Percentiles rank a stretch among this genome's conserved stretches.
phyloP scores from a whole-genome alignment of 2,113 vertebrate genomes.

The Phasianus colchicus region DNA sequence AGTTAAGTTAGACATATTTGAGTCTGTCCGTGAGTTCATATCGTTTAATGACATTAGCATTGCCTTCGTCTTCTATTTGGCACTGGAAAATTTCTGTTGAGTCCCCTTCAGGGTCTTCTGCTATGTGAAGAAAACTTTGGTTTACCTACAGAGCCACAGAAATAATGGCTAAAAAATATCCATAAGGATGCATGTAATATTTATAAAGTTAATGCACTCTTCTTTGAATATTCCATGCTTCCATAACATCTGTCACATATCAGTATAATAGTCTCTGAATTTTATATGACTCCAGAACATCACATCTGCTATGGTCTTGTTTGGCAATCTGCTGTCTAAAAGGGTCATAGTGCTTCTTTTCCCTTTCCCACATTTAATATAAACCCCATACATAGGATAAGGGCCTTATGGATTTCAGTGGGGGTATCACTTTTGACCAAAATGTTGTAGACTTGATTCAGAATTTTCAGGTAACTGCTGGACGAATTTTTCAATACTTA shows the following conservation, averaged over 20 bases:
- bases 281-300: conserved; percentile 29
- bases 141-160: neutral
- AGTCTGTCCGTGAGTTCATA: accelerated
- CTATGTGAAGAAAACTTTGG: neutral
- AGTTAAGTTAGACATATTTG: neutral
- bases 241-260: conserved; percentile 24
- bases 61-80: neutral
- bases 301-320: neutral
- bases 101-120: neutral
- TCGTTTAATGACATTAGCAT: neutral
- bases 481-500: neutral
- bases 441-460: neutral
- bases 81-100: neutral
- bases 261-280: conserved; percentile 43
- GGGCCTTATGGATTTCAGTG: neutral
- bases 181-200: conserved; percentile 38
- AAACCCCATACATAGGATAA: neutral
- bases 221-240: conserved; percentile 12
- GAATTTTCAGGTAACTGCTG: neutral
- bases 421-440: neutral
- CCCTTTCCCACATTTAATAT: neutral
- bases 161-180: conserved; percentile 11
- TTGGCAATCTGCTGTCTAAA: neutral
- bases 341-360: neutral
- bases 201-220: conserved; percentile 43